Conservation (phyloP, 2,113 vertebrate genomes). For the Oncorhynchus clarkii region DNA sequence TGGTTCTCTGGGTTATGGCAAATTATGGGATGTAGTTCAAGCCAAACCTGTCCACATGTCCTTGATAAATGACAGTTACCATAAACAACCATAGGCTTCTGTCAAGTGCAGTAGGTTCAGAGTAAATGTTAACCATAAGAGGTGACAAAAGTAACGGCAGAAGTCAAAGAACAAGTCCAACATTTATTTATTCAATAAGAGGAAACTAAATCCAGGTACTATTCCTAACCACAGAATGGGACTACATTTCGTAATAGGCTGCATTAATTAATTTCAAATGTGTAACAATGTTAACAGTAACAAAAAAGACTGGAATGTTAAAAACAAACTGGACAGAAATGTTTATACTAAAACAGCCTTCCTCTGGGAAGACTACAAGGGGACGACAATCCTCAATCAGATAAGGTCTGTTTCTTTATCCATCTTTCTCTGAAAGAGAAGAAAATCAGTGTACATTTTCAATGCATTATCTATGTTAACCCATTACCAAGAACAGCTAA, state of each 20-base stretch:
- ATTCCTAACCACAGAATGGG: neutral
- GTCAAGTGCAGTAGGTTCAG: neutral
- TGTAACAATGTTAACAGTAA: neutral
- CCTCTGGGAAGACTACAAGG: neutral
- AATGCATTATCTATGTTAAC: neutral
- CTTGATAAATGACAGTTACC: neutral
- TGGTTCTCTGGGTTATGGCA: neutral
- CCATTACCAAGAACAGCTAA: neutral
- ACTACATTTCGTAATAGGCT: neutral
- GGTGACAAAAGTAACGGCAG: neutral
- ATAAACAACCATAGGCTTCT: neutral
- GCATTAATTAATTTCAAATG: neutral
- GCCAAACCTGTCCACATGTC: neutral
- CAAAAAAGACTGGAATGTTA: neutral
- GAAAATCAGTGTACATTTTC: neutral
- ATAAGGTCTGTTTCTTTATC: neutral
- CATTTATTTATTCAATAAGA: slow-evolving; percentile 1
- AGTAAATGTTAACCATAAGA: neutral
- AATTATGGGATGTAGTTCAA: neutral
- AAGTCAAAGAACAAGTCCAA: neutral
- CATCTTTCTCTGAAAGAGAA: neutral
- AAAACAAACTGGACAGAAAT: neutral
- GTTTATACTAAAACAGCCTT: neutral
- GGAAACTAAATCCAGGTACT: neutral
- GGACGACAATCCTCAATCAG: neutral